Conservation (phyloP, 1,140 invertebrate species). For the Coenobita brevimanus region DNA sequence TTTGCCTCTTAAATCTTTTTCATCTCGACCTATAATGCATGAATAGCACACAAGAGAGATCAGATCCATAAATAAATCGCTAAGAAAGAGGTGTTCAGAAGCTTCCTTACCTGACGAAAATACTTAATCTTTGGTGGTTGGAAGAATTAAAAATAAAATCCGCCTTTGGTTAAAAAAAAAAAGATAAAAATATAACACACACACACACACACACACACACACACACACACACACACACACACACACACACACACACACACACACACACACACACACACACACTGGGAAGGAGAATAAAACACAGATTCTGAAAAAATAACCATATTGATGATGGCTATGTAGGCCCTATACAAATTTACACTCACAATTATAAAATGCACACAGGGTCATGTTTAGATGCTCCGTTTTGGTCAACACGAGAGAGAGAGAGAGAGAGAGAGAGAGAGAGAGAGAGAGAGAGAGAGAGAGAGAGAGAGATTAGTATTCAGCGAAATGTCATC, state of each 20-base stretch:
- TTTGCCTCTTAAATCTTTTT: no score
- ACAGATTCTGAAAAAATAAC: slow-evolving; percentile 44
- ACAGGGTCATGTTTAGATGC: slow-evolving; percentile 45
- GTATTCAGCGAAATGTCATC: no score
- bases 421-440: slow-evolving; percentile 6
- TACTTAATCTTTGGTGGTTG: no score
- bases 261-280: background rate
- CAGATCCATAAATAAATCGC: no score
- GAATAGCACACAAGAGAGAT: no score
- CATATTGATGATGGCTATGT: slow-evolving; percentile 60
- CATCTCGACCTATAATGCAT: no score
- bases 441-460: background rate
- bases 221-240: slow-evolving; percentile 6
- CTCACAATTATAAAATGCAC: slow-evolving; percentile 61
- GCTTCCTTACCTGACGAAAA: no score
- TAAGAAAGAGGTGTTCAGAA: no score
- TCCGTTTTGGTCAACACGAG: slow-evolving; percentile 6
- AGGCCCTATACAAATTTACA: slow-evolving; percentile 64
- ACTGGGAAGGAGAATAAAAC: slow-evolving; percentile 32
- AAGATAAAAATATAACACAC: no score
- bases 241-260: slow-evolving; percentile 15
- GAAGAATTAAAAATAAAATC: no score
- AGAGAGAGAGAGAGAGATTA: background rate
- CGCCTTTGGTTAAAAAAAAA: no score
- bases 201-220: no score